Base-by-base conservation (phyloP, 2,888 invertebrate species). In the Agriopis aurantiaria region DNA sequence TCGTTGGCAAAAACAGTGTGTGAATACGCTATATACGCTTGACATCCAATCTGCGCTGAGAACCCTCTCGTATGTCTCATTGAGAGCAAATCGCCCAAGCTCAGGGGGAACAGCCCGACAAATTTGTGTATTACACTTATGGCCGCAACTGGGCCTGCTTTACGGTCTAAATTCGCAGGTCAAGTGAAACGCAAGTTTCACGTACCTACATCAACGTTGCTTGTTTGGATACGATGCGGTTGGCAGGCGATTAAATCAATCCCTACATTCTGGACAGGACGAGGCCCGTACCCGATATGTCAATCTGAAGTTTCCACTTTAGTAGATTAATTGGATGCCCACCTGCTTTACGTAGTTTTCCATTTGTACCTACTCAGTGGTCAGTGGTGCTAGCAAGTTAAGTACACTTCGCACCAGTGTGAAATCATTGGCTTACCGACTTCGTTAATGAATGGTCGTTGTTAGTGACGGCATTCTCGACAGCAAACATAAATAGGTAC, bases 41-140 rank as follows among this genome's bases (percentile, higher is more conserved):
- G 91, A 89, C 91, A 90, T 88, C 87, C 90, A 91, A 93, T 93
- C 90, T 88, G 81, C 72, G 84, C 83, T 77, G 81, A 92, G 92
- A 78, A 84, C 85, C 82, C 91, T 91, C 82, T 72, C 82, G 85
- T 83, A 84, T 85, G 86, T 85, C 86, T 86, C 88, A 87, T 90
- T 90, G 89, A 91, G 85, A 85, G 83, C 88, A 87, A 92, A 90
- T 90, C 88, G 85, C 79, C 82, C 80, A 84, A 75, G 78, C 78
- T 75, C 70, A 59, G 65, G 72, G 74, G 78, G 77, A 76, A 77
- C 69, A 65, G 70, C 60, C 74, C 77, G 76, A 71, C 75, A 76
- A 82, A 82, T 80, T 80, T 81, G 71, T 74, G 74, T 72, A 79
- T 76, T 76, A 74, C 72, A 69, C 63, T 71, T 60, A 60, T 46